These are phyloP conservation scores for Danio rerio DNA, from an alignment of 2,113 vertebrate genomes.

Conservation along the genomic window GRCz12tu NC_133180.1:54099001-54099500, in stretches of 20 bases:
- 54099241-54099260: conserved; percentile 41
- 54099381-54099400: no score
- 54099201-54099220: conserved; percentile 6
- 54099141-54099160: conserved; percentile 40
- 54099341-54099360: no score
- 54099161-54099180: conserved; percentile 43
- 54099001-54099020: conserved; percentile 58
- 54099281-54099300: no score
- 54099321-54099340: no score
- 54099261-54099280: conserved; percentile 29
- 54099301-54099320: no score
- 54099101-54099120: conserved; percentile 63
- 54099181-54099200: background rate
- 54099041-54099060: conserved; percentile 21
- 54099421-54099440: no score
- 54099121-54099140: conserved; percentile 63
- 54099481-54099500: no score
- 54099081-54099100: conserved; percentile 50
- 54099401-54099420: no score
- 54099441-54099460: no score
- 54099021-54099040: conserved; percentile 19
- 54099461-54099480: no score
- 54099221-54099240: background rate
- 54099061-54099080: conserved; percentile 61
- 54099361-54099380: no score